phyloP scores from a whole-genome alignment of 2,888 invertebrate genomes.

The Orchestes rusci region DNA sequence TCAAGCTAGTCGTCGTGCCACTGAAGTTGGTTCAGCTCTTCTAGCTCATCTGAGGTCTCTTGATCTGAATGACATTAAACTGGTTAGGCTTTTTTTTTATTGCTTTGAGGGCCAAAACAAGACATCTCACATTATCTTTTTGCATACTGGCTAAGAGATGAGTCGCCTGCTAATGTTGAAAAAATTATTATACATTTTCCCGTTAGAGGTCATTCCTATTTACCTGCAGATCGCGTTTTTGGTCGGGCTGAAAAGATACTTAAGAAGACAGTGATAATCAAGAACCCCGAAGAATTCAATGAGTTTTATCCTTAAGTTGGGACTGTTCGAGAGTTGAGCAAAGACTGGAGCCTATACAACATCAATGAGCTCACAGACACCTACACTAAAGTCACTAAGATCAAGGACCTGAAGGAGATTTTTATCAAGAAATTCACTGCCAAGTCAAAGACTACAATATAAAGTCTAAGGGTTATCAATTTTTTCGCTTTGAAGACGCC shows the following conservation, averaged over 20 bases:
- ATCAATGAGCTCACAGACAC: constrained; percentile 6
- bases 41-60: too few species aligned
- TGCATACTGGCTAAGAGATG: not conserved
- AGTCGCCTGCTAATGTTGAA: not conserved
- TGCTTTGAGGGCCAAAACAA: too few species aligned
- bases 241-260: constrained; percentile 9
- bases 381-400: constrained; percentile 5
- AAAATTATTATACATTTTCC: constrained; percentile 6
- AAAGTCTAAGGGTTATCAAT: constrained; percentile 2
- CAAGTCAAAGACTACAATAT: not conserved
- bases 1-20: too few species aligned
- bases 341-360: constrained; percentile 8
- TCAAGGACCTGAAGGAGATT: constrained; percentile 6
- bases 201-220: constrained; percentile 6
- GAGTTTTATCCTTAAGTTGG: constrained; percentile 4
- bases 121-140: too few species aligned
- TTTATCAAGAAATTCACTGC: constrained; percentile 6
- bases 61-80: too few species aligned
- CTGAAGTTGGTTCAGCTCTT: too few species aligned
- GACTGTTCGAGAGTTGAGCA: constrained; percentile 2
- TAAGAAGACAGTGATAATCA: constrained; percentile 2
- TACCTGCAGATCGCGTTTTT: constrained; percentile 8
- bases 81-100: too few species aligned
- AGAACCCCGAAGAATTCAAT: constrained; percentile 4
- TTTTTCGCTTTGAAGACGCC: constrained; percentile 2